Base-by-base conservation (phyloP, 2,797 vertebrate genomes). In the Sebastes itinus region DNA sequence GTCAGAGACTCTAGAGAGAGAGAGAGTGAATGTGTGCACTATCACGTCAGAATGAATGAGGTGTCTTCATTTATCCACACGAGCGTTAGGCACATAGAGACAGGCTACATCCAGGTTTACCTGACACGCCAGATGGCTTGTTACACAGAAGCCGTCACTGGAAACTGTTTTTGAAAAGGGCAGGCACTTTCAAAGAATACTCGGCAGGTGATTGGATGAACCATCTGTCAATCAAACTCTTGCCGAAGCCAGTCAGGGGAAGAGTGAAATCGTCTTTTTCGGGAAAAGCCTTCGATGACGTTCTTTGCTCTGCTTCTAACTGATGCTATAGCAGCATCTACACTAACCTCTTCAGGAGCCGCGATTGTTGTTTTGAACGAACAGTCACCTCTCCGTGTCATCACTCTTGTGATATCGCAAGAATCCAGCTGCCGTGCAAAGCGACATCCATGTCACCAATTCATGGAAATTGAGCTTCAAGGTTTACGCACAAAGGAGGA, bases 211-310 rank as follows among this genome's bases (percentile, higher is more conserved):
- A 54, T 22, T 54, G n/a, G n/a, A 54, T 0, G 9, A 54, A 54
- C n/a, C 52, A 54, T 54, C 52, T 54, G n/a, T 22, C n/a, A 54
- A 54, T 54, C 52, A 54, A 54, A 54, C 4, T 54, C 9, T 22
- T 54, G 52, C n/a, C 10, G 10, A 22, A 54, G 20, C 52, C 10
- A 54, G n/a, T 54, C n/a, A 11, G 52, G 52, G 10, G 20, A 54
- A n/a, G 46, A 20, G 46, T 49, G 18, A 54, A 54, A 22, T 0
- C 52, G 1, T 54, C 4, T 54, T 54, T 42, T 54, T 54, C 52
- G 7, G 0, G 52, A 22, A n/a, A 54, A 54, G 52, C 52, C 52
- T 54, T 22, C n/a, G 0, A 0, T 54, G 52, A 9, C 0, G 52
- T 22, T 54, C 52, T 22, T 22, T 54, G 52, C 0, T 54, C 52